Percentiles rank a stretch among this genome's conserved stretches.
Evolutionary conservation across 1,140 invertebrate species (phyloP).

Genomic region (Drosophila arawakana): DNA sequence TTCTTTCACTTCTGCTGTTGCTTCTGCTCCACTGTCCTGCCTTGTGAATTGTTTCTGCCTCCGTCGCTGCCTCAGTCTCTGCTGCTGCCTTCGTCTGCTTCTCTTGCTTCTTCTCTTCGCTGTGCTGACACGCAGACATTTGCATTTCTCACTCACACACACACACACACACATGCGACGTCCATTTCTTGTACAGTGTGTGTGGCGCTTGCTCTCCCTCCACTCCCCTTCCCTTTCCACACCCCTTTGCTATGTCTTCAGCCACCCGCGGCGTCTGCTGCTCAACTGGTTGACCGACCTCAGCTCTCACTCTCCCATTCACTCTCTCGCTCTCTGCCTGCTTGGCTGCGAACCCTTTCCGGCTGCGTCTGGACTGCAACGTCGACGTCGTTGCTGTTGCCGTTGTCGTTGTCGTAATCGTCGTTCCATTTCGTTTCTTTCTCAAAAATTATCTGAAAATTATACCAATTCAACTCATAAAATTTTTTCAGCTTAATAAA

Average conservation of each 20-base stretch:
- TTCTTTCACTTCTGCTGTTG: constrained; percentile 39
- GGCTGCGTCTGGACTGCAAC: constrained; percentile 29
- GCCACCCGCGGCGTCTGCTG: constrained; percentile 55
- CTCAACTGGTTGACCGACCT: constrained; percentile 70
- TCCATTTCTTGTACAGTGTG: constrained; percentile 44
- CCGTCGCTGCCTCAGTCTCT: constrained; percentile 23
- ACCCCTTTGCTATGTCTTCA: constrained; percentile 1
- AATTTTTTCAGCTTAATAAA: constrained; percentile 83
- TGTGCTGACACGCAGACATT: constrained; percentile 61
- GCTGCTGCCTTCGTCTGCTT: constrained; percentile 1
- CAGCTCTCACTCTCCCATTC: not conserved
- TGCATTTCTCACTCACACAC: constrained; percentile 64
- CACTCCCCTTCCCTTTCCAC: not conserved
- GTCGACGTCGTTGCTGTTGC: constrained; percentile 1
- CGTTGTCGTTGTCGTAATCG: constrained; percentile 37
- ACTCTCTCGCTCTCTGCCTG: constrained; percentile 20
- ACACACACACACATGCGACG: constrained; percentile 30
- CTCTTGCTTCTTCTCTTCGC: constrained; percentile 16
- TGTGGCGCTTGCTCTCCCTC: constrained; percentile 63
- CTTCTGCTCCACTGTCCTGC: constrained; percentile 38
- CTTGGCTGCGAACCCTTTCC: constrained; percentile 26
- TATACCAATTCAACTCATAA: constrained; percentile 84
- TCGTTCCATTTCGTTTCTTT: constrained; percentile 76
- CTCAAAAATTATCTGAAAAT: constrained; percentile 83
- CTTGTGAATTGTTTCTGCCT: constrained; percentile 34